phyloP scores from a whole-genome alignment of 2,113 vertebrate species.

The Strigops habroptila region DNA sequence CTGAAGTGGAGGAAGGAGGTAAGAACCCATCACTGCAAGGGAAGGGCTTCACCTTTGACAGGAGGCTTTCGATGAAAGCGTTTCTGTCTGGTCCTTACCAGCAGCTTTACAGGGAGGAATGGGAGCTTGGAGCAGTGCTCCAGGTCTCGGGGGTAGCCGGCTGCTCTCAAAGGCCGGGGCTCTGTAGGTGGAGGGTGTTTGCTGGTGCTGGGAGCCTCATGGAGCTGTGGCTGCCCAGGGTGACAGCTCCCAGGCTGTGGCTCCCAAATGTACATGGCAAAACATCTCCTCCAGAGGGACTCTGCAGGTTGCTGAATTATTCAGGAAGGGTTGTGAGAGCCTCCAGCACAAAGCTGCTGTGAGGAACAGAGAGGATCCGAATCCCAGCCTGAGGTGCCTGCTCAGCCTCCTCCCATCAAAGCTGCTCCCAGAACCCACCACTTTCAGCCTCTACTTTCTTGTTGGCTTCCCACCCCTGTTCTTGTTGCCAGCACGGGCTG shows the following conservation, averaged over 20 bases:
- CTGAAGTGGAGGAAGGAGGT: conserved; percentile 99
- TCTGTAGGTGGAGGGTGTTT: not conserved
- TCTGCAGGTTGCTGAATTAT: not conserved
- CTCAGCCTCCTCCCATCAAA: not conserved
- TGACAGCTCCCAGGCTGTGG: not conserved
- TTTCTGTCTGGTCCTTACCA: rapidly evolving
- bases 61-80: rapidly evolving
- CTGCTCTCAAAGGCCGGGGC: not conserved
- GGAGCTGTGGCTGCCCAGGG: not conserved
- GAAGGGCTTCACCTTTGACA: rapidly evolving
- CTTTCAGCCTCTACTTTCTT: not conserved
- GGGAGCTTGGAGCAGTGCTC: rapidly evolving
- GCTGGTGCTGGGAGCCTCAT: rapidly evolving
- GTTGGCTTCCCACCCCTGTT: not conserved
- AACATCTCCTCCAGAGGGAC: not conserved
- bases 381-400: not conserved
- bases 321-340: not conserved
- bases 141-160: rapidly evolving
- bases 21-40: not conserved
- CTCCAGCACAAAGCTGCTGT: not conserved
- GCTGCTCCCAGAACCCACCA: not conserved
- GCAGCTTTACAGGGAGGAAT: not conserved
- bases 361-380: no score
- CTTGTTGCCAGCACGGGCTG: not conserved
- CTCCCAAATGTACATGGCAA: not conserved